Conservation (phyloP, 2,888 invertebrate species). For the Perizoma affinitatum region DNA sequence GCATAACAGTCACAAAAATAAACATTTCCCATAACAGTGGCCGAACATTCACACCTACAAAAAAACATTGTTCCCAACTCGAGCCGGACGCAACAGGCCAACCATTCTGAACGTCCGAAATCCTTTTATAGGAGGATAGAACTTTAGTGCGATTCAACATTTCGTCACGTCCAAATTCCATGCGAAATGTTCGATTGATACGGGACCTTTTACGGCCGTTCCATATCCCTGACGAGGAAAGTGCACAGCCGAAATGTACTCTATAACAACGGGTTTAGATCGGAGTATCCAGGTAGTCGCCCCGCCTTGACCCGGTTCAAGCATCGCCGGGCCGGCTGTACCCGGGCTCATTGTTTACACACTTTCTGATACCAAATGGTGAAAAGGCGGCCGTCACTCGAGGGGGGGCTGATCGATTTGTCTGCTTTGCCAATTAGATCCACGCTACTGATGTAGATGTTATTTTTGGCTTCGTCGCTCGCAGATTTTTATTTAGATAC, state of each 20-base stretch:
- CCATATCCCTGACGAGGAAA: not conserved
- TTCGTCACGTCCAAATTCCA: constrained; percentile 25
- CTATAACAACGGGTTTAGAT: constrained; percentile 12
- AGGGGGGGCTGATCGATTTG: constrained; percentile 12
- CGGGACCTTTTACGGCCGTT: constrained; percentile 15
- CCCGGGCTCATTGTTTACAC: constrained; percentile 27
- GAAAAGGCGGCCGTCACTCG: constrained; percentile 15
- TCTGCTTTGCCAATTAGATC: constrained; percentile 5
- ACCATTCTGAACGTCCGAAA: not conserved
- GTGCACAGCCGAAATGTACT: not conserved
- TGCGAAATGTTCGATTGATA: constrained; percentile 25
- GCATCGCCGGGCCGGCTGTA: not conserved
- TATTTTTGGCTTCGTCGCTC: not conserved
- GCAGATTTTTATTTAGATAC: too few relatives aligned
- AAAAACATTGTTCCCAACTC: not conserved
- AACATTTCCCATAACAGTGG: too few relatives aligned
- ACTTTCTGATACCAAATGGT: constrained; percentile 13
- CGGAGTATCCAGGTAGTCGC: constrained; percentile 19
- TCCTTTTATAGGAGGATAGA: constrained; percentile 1
- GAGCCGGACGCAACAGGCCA: constrained; percentile 1
- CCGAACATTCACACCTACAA: constrained; percentile 1
- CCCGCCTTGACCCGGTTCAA: constrained; percentile 7
- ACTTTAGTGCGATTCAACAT: constrained; percentile 4
- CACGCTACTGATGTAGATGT: not conserved
- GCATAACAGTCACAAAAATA: too few relatives aligned